Evolutionary conservation across 2,888 invertebrate species (phyloP).

Genomic region (Xanthorhoe designata): DNA sequence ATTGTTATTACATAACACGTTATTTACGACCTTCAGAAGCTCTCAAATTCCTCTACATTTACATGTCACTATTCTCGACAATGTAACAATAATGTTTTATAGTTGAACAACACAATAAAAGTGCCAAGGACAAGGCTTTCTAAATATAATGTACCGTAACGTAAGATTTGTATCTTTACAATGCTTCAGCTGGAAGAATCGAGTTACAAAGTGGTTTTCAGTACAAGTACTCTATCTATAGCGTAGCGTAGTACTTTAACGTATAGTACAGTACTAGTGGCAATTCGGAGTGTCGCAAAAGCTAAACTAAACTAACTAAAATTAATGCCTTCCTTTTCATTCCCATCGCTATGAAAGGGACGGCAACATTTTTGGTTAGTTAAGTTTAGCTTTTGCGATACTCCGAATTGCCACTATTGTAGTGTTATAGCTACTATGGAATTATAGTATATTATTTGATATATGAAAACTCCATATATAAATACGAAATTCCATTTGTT

Average conservation of each 20-base stretch:
- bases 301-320: too few relatives aligned
- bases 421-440: too few relatives aligned
- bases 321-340: too few relatives aligned
- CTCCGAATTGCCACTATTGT: too few relatives aligned
- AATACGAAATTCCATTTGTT: too few relatives aligned
- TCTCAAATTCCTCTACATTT: conserved; percentile 21
- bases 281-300: too few relatives aligned
- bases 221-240: neutral
- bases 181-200: neutral
- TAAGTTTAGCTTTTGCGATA: too few relatives aligned
- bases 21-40: conserved; percentile 16
- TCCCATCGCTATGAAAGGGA: too few relatives aligned
- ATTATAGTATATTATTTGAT: too few relatives aligned
- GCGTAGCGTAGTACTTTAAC: neutral
- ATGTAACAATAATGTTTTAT: conserved; percentile 33
- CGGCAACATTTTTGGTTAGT: too few relatives aligned
- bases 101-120: conserved; percentile 31
- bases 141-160: conserved; percentile 29
- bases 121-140: conserved; percentile 28
- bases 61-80: conserved; percentile 24
- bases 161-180: conserved; percentile 6
- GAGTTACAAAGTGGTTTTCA: neutral
- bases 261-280: too few relatives aligned
- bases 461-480: too few relatives aligned
- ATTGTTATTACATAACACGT: conserved; percentile 12